Conservation (phyloP, 2,888 invertebrate species). For the Rugalucina vietnamica region DNA sequence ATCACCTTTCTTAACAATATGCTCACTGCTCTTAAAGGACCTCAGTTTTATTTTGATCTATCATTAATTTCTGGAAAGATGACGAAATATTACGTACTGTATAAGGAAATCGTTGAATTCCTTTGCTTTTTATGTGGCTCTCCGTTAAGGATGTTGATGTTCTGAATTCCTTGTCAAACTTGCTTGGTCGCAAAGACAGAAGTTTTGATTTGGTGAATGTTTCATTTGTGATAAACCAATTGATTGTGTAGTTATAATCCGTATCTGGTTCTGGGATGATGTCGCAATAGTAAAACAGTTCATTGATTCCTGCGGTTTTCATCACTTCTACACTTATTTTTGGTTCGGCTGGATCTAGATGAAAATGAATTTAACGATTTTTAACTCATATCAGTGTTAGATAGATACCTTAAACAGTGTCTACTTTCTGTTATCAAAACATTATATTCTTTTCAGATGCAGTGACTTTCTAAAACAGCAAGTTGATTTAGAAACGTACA, state of each 20-base stretch:
- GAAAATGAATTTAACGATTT: no score
- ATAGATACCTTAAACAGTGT: no score
- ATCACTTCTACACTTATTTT: background rate
- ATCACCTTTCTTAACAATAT: no score
- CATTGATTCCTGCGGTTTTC: background rate
- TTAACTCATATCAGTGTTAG: no score
- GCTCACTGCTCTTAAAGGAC: no score
- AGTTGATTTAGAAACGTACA: no score
- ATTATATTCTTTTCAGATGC: no score
- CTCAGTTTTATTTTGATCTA: no score
- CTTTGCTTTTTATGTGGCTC: background rate
- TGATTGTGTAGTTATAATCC: background rate
- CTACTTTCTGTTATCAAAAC: no score
- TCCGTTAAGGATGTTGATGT: background rate
- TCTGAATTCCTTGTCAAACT: background rate
- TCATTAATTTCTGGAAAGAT: no score
- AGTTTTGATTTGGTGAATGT: background rate
- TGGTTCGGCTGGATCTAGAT: background rate
- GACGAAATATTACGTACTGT: background rate
- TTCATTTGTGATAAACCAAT: background rate
- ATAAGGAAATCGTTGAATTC: background rate
- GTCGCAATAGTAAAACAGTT: background rate
- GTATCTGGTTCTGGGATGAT: background rate
- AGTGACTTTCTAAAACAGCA: no score
- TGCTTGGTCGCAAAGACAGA: background rate